Base-by-base conservation (phyloP, 1,140 invertebrate genomes). In the Sitobion miscanthi region DNA sequence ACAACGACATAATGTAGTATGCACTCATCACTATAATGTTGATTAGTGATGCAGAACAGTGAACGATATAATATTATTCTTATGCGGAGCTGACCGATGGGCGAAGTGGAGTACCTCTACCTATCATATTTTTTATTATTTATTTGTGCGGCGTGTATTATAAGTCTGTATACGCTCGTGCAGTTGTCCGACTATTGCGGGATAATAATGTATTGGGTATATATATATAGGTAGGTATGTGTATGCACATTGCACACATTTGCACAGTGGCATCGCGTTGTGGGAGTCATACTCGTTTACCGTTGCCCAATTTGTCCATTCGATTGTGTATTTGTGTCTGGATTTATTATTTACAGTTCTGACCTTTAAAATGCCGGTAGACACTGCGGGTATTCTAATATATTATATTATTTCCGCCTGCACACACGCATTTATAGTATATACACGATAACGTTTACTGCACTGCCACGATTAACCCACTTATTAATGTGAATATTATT, bases 401-500 rank as follows among this genome's bases (percentile, higher is more conserved):
- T 47, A 47, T n/a, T n/a, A 47, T 47, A 47, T 77, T 77, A 47
- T 77, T 77, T 77, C 62, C 62, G 62, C 62, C 30, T 77, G 62
- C 11, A 69, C 62, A 69, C 62, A 69, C 17, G 17, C 62, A 69
- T 14, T 11, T 5, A n/a, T 23, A 35, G 52, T 14, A n/a, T 25
- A 0, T 69, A n/a, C 30, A 69, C 11, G 11, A 77, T 77, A n/a
- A n/a, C 14, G n/a, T 77, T 77, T 77, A 77, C 8, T 77, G 30
- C 11, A 77, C 30, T n/a, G 30, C n/a, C 30, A 23, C 62, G 30
- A 77, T 77, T 77, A 77, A 77, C 62, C 62, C 62, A 77, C 30
- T 77, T 77, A 20, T 77, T n/a, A 77, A 77, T 17, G 62, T 77
- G 62, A 77, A 77, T 77, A 77, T 77, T 77, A 77, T 77, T 77